Conservation (phyloP, 2,797 vertebrate species). For the Phalanger gymnotis region DNA sequence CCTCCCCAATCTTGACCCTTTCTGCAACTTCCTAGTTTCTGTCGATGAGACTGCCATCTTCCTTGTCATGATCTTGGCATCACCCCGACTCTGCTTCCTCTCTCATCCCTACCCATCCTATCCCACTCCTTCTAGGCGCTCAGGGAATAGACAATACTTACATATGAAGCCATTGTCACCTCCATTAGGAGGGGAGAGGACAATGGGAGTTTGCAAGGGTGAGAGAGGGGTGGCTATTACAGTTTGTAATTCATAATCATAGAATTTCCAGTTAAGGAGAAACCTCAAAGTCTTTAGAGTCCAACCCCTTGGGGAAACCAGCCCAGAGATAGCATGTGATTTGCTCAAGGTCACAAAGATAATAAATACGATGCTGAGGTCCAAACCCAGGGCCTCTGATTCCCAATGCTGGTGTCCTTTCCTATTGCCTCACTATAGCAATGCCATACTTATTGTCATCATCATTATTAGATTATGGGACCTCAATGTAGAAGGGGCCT, state of each 20-base stretch:
- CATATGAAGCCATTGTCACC: not conserved
- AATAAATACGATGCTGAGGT: not conserved
- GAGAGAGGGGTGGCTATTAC: not conserved
- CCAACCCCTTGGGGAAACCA: not conserved
- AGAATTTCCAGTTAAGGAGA: not conserved
- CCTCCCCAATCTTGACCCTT: not conserved
- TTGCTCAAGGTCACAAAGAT: not conserved
- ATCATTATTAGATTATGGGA: not conserved
- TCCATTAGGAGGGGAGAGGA: not conserved
- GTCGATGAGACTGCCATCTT: not conserved
- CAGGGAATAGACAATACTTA: not conserved
- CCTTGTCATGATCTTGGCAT: not conserved
- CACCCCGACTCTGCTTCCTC: not conserved
- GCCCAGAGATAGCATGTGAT: not conserved
- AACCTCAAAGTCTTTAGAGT: not conserved
- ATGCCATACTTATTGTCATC: not conserved
- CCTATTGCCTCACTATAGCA: not conserved
- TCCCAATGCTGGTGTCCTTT: not conserved
- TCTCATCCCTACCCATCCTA: not conserved
- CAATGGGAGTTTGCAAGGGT: not conserved
- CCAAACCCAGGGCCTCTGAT: not conserved
- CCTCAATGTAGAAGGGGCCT: not conserved
- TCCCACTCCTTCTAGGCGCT: not conserved
- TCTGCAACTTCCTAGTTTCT: not conserved
- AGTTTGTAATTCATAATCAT: not conserved